A percentile compares a stretch with the other conserved stretches of the same genome.
These are phyloP conservation scores for Dicyrtoma fusca DNA, from an alignment of 2,888 invertebrate species.

Conservation along the genomic window DNA sequence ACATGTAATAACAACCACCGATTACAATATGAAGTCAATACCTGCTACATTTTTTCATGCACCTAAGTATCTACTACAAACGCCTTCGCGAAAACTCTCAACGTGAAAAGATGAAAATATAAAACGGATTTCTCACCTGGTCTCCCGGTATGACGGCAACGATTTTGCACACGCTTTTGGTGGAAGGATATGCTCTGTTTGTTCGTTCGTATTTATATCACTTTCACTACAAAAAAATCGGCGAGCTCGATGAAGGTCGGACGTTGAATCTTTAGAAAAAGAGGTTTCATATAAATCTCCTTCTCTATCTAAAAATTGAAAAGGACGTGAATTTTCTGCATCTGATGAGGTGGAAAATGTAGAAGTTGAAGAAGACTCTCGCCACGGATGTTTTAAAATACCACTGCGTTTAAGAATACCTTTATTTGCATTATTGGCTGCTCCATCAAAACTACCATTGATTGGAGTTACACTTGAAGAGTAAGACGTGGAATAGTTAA, in stretches of 20 bases:
- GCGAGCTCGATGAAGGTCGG: constrained; percentile 10
- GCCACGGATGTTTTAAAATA: constrained; percentile 34
- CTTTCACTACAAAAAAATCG: constrained; percentile 26
- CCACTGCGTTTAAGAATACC: constrained; percentile 43
- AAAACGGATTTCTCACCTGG: too few species aligned
- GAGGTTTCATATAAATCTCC: neutral
- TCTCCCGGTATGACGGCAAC: neutral
- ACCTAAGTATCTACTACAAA: too few species aligned
- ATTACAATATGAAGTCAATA: neutral
- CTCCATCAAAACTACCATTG: neutral
- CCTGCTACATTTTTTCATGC: neutral
- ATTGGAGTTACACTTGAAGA: constrained; percentile 14
- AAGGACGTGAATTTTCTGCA: constrained; percentile 27
- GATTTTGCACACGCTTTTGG: neutral
- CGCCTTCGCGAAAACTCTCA: too few species aligned
- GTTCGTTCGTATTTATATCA: constrained; percentile 14
- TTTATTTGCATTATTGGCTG: constrained; percentile 21
- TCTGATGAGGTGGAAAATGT: constrained; percentile 30
- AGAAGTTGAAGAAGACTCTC: constrained; percentile 36
- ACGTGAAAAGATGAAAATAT: too few species aligned
- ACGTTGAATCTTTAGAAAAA: constrained; percentile 3
- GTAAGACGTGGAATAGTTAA: constrained; percentile 21
- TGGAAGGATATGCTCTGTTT: neutral
- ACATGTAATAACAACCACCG: neutral
- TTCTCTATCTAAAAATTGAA: constrained; percentile 9